Base-by-base conservation (phyloP, 2,113 vertebrate genomes). In the Ictalurus punctatus region DNA sequence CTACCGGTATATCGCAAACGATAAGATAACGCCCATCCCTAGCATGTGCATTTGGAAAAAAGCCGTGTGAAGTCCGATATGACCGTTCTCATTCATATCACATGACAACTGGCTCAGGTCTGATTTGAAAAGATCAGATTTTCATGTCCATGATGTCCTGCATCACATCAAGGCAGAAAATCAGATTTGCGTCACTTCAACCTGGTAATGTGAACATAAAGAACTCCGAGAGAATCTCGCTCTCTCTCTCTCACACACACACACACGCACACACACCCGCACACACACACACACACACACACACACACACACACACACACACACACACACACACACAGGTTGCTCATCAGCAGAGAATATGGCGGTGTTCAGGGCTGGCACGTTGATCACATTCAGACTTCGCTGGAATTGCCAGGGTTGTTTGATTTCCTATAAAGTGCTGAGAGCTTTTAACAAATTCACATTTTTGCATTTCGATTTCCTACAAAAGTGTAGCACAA, bases 401-500 rank as follows among this genome's bases (percentile, higher is more conserved):
- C 0, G 1, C 44, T 12, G 54, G 67, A 73, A 40, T 61, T 61
- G 58, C 37, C 27, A 30, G 7, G 6, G 54, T 61, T 71, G 59
- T 54, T 65, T 48, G 59, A 65, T 61, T 82, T 82, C 78, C 59
- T 69, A 25, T 82, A 7, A 65, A 23, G 30, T n/a, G 19, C 82
- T 63, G 84, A 12, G 12, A 23, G 48, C 48, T 73, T 87, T 87
- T 82, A 59, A 74, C 52, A 88, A 83, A 61, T 27, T 59, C 34
- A 88, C 37, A 44, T 83, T 73, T 44, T 14, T 71, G 65, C 23
- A 25, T 27, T 83, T 82, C 14, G 85, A 40, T 79, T 84, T 58
- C 54, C 67, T 61, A 76, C 16, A 59, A n/a, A 81, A 30, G 65
- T 74, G 67, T 59, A 34, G n/a, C 67, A 74, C 67, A n/a, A 34